Percentiles rank a stretch among this genome's conserved stretches.
Conservation (phyloP, 2,888 invertebrate species). For the Drosophila rellima region DNA sequence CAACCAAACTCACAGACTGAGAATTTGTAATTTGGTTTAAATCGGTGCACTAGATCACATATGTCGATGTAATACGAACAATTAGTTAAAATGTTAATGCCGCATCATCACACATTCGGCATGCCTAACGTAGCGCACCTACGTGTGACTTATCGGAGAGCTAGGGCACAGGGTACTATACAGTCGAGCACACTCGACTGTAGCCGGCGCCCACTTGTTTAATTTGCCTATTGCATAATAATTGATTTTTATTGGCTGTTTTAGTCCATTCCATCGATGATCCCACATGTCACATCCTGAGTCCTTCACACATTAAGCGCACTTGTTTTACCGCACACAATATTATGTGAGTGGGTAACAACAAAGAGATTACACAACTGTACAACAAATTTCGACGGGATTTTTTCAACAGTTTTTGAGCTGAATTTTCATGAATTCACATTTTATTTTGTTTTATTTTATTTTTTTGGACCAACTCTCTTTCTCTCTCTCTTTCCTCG, state of each 20-base stretch:
- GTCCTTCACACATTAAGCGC: background rate
- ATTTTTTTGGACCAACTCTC: background rate
- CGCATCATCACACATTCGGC: too few species aligned
- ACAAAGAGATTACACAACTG: background rate
- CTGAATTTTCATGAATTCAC: constrained; percentile 32
- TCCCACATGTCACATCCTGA: constrained; percentile 10
- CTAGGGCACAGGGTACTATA: too few species aligned
- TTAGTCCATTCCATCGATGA: constrained; percentile 5
- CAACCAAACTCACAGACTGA: too few species aligned
- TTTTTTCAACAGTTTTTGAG: constrained; percentile 5
- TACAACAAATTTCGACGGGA: constrained; percentile 4
- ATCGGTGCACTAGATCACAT: too few species aligned
- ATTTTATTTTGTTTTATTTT: constrained; percentile 5
- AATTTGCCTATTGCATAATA: constrained; percentile 66
- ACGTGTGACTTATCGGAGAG: too few species aligned
- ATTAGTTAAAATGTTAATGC: too few species aligned
- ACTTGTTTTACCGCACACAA: constrained; percentile 2
- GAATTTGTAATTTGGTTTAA: too few species aligned
- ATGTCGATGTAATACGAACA: too few species aligned
- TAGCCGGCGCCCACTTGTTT: too few species aligned
- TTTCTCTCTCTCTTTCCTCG: background rate
- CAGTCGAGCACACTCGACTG: too few species aligned
- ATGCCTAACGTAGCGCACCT: too few species aligned
- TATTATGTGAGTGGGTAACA: background rate
- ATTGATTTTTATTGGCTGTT: constrained; percentile 65